These are phyloP conservation scores for Mimas tiliae DNA, from an alignment of 2,888 invertebrate genomes.

Conservation along the genomic window DNA sequence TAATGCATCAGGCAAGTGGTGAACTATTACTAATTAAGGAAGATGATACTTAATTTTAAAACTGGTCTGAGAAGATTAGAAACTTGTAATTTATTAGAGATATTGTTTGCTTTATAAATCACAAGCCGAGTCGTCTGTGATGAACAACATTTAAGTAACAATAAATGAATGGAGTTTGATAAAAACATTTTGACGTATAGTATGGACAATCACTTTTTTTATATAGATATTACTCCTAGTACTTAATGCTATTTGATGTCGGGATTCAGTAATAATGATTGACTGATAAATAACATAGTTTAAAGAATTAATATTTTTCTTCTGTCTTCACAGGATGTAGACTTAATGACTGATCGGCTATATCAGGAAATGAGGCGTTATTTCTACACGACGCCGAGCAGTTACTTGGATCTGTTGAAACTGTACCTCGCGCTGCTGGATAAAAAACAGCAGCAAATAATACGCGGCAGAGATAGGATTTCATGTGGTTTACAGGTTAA, in stretches of 20 bases:
- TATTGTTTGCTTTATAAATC: too few species aligned
- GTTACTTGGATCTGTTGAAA: slow-evolving; percentile 93
- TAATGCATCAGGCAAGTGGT: slow-evolving; percentile 71
- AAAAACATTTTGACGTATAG: too few species aligned
- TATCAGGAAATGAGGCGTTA: slow-evolving; percentile 93
- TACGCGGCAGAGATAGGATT: slow-evolving; percentile 87
- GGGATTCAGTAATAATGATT: too few species aligned
- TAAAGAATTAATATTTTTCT: neutral
- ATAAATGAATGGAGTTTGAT: too few species aligned
- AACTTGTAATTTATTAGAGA: neutral
- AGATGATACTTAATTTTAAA: neutral
- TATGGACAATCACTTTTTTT: too few species aligned
- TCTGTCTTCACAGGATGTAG: slow-evolving; percentile 87
- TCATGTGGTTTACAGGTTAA: slow-evolving; percentile 88
- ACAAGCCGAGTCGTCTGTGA: too few species aligned
- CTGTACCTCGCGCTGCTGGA: slow-evolving; percentile 89
- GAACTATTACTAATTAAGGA: neutral
- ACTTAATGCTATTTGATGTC: too few species aligned
- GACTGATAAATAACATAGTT: too few species aligned
- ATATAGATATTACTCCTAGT: too few species aligned
- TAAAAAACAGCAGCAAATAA: slow-evolving; percentile 88
- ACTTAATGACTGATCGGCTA: slow-evolving; percentile 89
- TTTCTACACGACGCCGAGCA: slow-evolving; percentile 96
- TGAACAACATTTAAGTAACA: too few species aligned
- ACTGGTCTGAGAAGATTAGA: too few species aligned